These are phyloP conservation scores for Ahaetulla prasina DNA, from an alignment of 2,113 vertebrate genomes.

Conservation along the genomic window DNA sequence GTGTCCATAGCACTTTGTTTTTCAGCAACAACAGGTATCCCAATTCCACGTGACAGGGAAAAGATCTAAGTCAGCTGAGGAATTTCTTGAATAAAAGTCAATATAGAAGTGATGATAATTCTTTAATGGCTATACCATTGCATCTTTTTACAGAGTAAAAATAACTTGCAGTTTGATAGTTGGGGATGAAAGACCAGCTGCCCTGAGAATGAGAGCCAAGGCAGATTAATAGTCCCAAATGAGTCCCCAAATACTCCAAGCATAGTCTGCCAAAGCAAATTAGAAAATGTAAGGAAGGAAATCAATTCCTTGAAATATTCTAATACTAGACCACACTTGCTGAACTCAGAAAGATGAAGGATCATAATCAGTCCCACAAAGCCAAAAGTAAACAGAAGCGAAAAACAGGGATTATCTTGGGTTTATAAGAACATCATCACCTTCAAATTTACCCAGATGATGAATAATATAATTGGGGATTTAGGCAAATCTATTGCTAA, in stretches of 20 bases:
- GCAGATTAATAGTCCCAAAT: background rate
- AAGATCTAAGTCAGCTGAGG: background rate
- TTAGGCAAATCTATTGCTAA: conserved; percentile 43
- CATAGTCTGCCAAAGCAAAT: background rate
- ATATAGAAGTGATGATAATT: background rate
- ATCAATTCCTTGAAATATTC: conserved; percentile 6
- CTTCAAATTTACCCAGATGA: conserved; percentile 52
- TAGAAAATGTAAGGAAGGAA: background rate
- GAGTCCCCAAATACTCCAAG: background rate
- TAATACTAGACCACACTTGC: conserved; percentile 1
- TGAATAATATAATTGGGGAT: conserved; percentile 48
- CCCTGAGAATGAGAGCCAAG: background rate
- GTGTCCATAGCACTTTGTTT: background rate
- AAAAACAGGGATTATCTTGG: conserved; percentile 49
- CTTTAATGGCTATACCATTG: background rate
- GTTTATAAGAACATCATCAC: conserved; percentile 34
- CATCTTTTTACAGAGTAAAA: background rate
- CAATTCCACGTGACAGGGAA: background rate
- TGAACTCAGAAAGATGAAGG: conserved; percentile 31
- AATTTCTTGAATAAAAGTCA: background rate
- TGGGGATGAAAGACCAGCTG: background rate
- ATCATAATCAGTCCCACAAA: conserved; percentile 4
- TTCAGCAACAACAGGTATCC: background rate
- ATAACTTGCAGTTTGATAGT: background rate
- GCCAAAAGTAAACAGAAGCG: conserved; percentile 21